Evolutionary conservation across 2,113 vertebrate genomes (phyloP).

Genomic region (Nothoprocta perdicaria): DNA sequence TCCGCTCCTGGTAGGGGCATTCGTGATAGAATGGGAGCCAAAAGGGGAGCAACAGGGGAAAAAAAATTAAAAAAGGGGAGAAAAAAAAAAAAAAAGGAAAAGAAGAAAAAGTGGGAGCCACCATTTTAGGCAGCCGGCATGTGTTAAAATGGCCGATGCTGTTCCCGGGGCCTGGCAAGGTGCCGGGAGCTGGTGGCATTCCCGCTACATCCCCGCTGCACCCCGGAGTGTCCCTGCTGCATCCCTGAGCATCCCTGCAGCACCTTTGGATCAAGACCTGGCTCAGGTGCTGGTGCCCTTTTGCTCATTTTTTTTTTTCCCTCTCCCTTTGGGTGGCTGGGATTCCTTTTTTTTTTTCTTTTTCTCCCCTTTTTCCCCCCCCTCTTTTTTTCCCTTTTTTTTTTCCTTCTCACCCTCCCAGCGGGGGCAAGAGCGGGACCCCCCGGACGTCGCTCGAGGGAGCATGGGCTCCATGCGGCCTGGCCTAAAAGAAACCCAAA

Average conservation of each 20-base stretch:
- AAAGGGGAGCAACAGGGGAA: background rate
- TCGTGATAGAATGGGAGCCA: conserved; percentile 26
- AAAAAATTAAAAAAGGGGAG: background rate
- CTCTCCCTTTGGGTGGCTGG: background rate
- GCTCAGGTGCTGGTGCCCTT: too few relatives aligned
- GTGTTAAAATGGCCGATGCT: conserved; percentile 70
- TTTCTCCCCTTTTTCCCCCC: background rate
- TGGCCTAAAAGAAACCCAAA: too few relatives aligned
- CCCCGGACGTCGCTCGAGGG: too few relatives aligned
- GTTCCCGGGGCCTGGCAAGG: background rate
- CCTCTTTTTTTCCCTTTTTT: background rate
- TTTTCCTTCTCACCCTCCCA: background rate
- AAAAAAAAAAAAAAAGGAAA: background rate
- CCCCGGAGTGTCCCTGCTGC: too few relatives aligned
- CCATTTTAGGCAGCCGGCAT: conserved; percentile 75
- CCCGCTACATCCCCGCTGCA: background rate
- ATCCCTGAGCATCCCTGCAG: too few relatives aligned
- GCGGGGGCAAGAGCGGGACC: too few relatives aligned
- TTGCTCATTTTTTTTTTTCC: background rate
- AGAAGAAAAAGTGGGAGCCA: conserved; percentile 34
- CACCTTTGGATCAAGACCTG: fast-evolving
- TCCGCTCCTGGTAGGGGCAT: conserved; percentile 3
- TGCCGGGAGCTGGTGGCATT: background rate
- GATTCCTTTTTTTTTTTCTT: too few relatives aligned
- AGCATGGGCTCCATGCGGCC: too few relatives aligned